phyloP scores from a whole-genome alignment of 2,797 vertebrate species.

The Gouania willdenowi region DNA sequence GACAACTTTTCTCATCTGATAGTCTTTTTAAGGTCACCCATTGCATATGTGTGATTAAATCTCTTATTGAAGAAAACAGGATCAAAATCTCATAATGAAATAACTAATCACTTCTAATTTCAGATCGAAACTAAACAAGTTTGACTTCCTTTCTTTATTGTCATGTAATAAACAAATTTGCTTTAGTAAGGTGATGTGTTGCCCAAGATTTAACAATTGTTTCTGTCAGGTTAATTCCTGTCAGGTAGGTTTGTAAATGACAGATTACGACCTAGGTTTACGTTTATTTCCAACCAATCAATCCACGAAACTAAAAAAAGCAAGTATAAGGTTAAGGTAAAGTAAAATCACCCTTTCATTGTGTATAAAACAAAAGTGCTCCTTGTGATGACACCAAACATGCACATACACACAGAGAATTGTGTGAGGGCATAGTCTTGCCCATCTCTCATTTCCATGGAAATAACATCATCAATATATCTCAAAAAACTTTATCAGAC shows the following conservation, averaged over 20 bases:
- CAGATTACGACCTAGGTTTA: too few relatives aligned
- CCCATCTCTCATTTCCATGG: slow-evolving; percentile 76
- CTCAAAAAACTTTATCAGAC: slow-evolving; percentile 81
- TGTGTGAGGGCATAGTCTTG: slow-evolving; percentile 44
- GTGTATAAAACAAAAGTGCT: background rate
- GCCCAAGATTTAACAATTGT: background rate
- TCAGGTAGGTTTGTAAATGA: too few relatives aligned
- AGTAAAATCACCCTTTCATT: too few relatives aligned
- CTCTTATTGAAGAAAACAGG: too few relatives aligned
- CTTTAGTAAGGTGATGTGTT: background rate
- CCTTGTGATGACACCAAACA: slow-evolving; percentile 6
- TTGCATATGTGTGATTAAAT: too few relatives aligned
- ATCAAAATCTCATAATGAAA: too few relatives aligned
- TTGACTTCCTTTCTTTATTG: background rate
- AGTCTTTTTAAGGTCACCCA: slow-evolving; percentile 14
- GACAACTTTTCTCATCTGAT: slow-evolving; percentile 26
- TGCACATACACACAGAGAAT: slow-evolving; percentile 7
- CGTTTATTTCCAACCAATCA: too few relatives aligned
- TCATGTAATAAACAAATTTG: background rate
- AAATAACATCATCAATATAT: slow-evolving; percentile 77
- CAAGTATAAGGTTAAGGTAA: too few relatives aligned
- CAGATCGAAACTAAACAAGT: too few relatives aligned
- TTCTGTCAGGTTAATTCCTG: background rate
- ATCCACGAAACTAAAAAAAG: too few relatives aligned
- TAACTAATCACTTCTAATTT: too few relatives aligned